Evolutionary conservation across 2,797 vertebrate species (phyloP), one percentile per base, ranked within the genome.

Genomic region (Champsocephalus esox): DNA sequence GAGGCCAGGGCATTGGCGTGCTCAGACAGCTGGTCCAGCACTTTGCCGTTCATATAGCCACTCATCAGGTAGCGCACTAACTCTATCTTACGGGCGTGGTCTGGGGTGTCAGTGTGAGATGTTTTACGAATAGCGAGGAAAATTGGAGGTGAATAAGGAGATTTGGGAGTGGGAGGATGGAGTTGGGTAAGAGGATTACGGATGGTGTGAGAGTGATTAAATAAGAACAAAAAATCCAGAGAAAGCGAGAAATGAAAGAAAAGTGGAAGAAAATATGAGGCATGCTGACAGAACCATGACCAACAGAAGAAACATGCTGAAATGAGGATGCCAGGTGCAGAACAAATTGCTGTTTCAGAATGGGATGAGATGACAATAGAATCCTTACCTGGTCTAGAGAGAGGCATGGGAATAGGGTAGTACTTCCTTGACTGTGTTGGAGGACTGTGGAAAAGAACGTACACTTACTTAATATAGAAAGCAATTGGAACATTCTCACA

Each of bases 361-460:
- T 38, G 51, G n/a, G 13, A 11, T 55, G 32, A 16, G 66, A 61
- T 70, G 28, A 76, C 21, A 74, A 55, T 58, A 13, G 21, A 79
- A 62, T 41, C 32, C 88, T 91, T 92, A 97, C 98, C 98, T 96
- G 98, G 98, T 92, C 96, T 99, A 54, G 98, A 99, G 63, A 99
- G 96, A 2, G 98, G 98, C 98, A 99, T 99, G 10, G 98, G 97
- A 2, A 99, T 97, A 58, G 98, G 97, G 71, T 98, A 99, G 89
- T 97, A 98, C 51, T 98, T 96, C 73, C 97, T 95, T 52, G 96
- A 98, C 0, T 95, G 95, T 73, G 97, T 97, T 45, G 95, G 95
- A 84, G 97, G 97, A 88, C 98, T 99, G 91, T 1, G 72, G 21
- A 71, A 68, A 83, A 14, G 80, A 76, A 73, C 16, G 3, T 46